Conservation (phyloP, 1,140 invertebrate species). For the Himalopsyche phryganea region DNA sequence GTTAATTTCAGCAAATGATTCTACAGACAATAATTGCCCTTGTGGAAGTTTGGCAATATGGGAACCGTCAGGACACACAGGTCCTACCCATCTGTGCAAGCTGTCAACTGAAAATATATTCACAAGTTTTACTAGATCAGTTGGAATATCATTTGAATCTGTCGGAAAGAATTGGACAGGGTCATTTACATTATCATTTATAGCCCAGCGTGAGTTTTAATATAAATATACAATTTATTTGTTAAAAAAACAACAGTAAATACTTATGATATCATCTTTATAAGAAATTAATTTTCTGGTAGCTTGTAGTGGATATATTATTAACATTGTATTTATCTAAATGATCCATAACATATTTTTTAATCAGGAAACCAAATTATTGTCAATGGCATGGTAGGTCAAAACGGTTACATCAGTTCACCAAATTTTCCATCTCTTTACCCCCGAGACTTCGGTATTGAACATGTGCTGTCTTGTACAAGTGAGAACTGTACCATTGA, state of each 20-base stretch:
- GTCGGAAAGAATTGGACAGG: constrained; percentile 9
- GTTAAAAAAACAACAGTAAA: too few relatives aligned
- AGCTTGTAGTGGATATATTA: neutral
- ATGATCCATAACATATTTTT: too few relatives aligned
- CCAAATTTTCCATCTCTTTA: constrained; percentile 65
- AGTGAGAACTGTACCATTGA: constrained; percentile 52
- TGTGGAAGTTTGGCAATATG: constrained; percentile 23
- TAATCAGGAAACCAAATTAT: constrained; percentile 57
- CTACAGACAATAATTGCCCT: constrained; percentile 15
- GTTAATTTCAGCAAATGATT: constrained; percentile 4
- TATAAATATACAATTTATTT: too few relatives aligned
- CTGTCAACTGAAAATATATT: constrained; percentile 4
- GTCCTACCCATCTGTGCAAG: constrained; percentile 7
- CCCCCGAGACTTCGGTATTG: constrained; percentile 60
- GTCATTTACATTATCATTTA: constrained; percentile 15
- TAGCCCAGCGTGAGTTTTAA: constrained; percentile 20
- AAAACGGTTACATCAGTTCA: constrained; percentile 40
- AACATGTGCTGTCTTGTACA: constrained; percentile 58
- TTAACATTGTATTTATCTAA: neutral
- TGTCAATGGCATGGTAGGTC: constrained; percentile 45
- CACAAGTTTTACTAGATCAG: constrained; percentile 18
- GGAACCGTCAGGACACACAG: constrained; percentile 12
- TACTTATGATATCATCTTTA: neutral
- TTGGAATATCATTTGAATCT: constrained; percentile 17
- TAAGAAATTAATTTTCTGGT: neutral